Percentiles rank a stretch among this genome's conserved stretches.
Conservation (phyloP, 2,888 invertebrate species). For the Cynaeus angustus region DNA sequence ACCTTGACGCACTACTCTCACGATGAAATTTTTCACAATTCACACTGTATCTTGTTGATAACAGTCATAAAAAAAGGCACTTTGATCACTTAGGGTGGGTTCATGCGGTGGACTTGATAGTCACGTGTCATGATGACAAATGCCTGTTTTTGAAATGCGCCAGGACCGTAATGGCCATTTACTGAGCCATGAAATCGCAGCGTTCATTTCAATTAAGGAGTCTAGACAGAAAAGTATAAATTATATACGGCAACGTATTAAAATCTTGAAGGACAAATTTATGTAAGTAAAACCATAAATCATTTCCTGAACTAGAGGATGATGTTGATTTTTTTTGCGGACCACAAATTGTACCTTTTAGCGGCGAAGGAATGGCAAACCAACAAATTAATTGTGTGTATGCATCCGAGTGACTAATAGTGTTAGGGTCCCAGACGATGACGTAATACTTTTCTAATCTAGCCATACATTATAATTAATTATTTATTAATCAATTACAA, state of each 20-base stretch:
- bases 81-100: constrained; percentile 11
- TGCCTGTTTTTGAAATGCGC: constrained; percentile 12
- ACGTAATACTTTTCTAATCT: constrained; percentile 34
- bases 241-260: constrained; percentile 33
- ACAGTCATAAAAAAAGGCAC: background rate
- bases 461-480: constrained; percentile 30
- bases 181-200: constrained; percentile 42
- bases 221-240: constrained; percentile 40
- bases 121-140: constrained; percentile 32
- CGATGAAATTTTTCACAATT: background rate
- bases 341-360: constrained; percentile 27
- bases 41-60: background rate
- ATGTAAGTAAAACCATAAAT: constrained; percentile 42
- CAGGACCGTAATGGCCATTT: constrained; percentile 36
- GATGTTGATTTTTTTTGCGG: constrained; percentile 16
- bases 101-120: constrained; percentile 12
- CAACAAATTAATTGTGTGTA: constrained; percentile 30
- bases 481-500: constrained; percentile 29
- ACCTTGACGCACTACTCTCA: background rate
- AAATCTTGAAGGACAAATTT: constrained; percentile 40
- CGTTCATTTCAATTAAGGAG: constrained; percentile 45
- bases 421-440: constrained; percentile 36
- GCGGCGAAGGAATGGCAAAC: constrained; percentile 18
- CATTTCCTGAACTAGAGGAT: constrained; percentile 43
- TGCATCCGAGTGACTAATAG: constrained; percentile 35